These are phyloP conservation scores for Mesembrinibis cayennensis DNA, from an alignment of 2,113 vertebrate species.

Conservation along the genomic window DNA sequence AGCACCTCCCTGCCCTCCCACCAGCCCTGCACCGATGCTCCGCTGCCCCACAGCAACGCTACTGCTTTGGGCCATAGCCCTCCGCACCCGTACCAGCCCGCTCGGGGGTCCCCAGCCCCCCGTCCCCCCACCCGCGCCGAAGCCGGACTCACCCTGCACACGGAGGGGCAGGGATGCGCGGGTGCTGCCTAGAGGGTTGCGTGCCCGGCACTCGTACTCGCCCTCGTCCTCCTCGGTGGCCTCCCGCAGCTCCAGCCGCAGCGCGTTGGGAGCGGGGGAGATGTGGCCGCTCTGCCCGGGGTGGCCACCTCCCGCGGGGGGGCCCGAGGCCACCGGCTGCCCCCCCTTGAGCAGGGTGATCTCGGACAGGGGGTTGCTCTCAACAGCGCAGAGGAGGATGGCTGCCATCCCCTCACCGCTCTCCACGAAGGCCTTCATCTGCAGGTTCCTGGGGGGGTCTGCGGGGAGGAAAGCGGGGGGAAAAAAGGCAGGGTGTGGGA, in stretches of 20 bases:
- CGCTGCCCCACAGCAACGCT: neutral
- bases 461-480: neutral
- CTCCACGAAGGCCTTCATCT: conserved; percentile 67
- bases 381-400: conserved; percentile 66
- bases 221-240: conserved; percentile 38
- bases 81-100: rapidly evolving
- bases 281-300: neutral
- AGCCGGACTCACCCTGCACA: conserved; percentile 43
- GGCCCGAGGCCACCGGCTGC: conserved; percentile 7
- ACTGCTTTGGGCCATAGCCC: too few relatives aligned
- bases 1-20: neutral
- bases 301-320: rapidly evolving
- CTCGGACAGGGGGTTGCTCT: conserved; percentile 64
- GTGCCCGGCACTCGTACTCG: conserved; percentile 63
- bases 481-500: rapidly evolving
- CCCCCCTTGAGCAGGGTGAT: conserved; percentile 46
- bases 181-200: conserved; percentile 29
- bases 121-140: rapidly evolving
- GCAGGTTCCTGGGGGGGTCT: conserved; percentile 70
- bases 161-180: neutral
- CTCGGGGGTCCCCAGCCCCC: neutral
- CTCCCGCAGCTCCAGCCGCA: conserved; percentile 62
- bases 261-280: conserved; percentile 25
- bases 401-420: neutral
- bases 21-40: neutral